phyloP scores from a whole-genome alignment of 2,888 invertebrate species.

The Drosophila formosana region DNA sequence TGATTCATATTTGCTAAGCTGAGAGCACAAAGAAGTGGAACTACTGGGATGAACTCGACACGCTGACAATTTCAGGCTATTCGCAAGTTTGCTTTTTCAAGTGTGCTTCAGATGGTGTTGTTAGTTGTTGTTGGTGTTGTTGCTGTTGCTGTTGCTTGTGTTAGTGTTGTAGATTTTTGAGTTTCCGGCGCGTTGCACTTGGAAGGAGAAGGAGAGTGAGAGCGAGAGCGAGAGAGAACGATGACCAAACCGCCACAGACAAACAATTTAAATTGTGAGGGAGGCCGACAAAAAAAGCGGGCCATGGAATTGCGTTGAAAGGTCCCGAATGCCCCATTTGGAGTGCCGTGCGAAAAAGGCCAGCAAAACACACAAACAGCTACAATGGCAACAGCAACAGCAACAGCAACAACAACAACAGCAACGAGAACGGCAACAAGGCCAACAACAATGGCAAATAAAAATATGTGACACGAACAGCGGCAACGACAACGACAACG shows the following conservation, averaged over 20 bases:
- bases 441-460: constrained; percentile 14
- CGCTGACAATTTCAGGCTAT: constrained; percentile 57
- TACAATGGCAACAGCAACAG: constrained; percentile 6
- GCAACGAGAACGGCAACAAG: constrained; percentile 1
- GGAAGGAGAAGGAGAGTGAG: constrained; percentile 7
- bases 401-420: constrained; percentile 17
- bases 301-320: constrained; percentile 72
- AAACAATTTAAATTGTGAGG: constrained; percentile 73
- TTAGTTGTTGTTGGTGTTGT: constrained; percentile 15
- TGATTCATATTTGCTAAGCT: constrained; percentile 9
- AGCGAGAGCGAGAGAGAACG: constrained; percentile 15
- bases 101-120: constrained; percentile 20
- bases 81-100: constrained; percentile 30
- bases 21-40: constrained; percentile 34
- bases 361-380: constrained; percentile 46
- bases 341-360: constrained; percentile 62
- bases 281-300: constrained; percentile 41
- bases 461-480: constrained; percentile 28
- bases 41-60: constrained; percentile 34
- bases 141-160: constrained; percentile 25
- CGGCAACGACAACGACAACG: constrained; percentile 54
- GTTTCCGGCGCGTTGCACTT: constrained; percentile 68
- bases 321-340: constrained; percentile 77
- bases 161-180: constrained; percentile 30
- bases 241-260: constrained; percentile 63